Base-by-base conservation (phyloP, 2,888 invertebrate species). In the Torymus auratus region DNA sequence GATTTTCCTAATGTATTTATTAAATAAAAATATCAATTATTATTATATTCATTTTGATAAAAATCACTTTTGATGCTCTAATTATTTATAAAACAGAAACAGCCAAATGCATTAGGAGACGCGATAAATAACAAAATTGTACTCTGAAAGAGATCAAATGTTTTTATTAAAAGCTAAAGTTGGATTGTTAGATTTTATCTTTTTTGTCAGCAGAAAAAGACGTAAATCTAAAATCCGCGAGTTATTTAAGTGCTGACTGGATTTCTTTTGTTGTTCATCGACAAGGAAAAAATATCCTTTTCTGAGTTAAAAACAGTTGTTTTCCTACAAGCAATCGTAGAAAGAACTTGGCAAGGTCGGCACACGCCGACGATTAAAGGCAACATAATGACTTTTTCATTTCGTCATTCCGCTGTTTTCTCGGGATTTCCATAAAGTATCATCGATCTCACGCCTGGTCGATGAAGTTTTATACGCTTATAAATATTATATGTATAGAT, bases 321-420 rank as follows among this genome's bases (percentile, higher is more conserved):
- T 67, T 75, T 69, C 55, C 20, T 23, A 61, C 28, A 28, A 28
- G 28, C 28, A 28, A 28, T 28, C 28, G 28, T 7, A 28, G 28
- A 28, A 28, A 28, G 28, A 28, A 28, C 28, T 28, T 28, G 2
- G 28, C 71, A 78, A 78, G 78, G 61, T 68, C 68, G 50, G 14
- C n/a, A 23, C 12, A 13, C 50, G 52, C 65, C 50, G 50, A 50
- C 20, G 60, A 56, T 73, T 50, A 64, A 28, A 64, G 28, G 11
- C 23, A 53, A n/a, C 62, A 17, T 65, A 73, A 79, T 73, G 69
- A 78, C 53, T 71, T 68, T 28, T 76, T 73, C 20, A 75, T 60
- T 69, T 80, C 70, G 53, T 74, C 65, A 41, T 41, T 64, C 23
- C 15, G 13, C 28, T 62, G 17, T 62, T 69, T 75, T 70, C 65